A percentile compares a stretch with the other conserved stretches of the same genome.
Evolutionary conservation across 2,113 vertebrate genomes (phyloP).

Genomic region (Myodes glareolus): DNA sequence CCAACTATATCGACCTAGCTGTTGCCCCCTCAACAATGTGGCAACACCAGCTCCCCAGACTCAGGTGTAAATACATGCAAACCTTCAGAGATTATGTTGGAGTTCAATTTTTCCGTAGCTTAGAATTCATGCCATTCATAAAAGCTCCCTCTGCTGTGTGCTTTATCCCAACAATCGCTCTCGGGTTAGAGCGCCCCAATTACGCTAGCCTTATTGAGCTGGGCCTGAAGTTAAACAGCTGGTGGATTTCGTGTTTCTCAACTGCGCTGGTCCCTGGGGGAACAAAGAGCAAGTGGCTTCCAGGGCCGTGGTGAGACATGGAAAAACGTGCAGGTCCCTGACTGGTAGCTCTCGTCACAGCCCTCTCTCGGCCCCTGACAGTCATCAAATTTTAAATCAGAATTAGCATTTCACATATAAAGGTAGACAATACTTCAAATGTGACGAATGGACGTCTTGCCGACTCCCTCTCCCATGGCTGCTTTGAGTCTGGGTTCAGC

Average conservation of each 20-base stretch:
- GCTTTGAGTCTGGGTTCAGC: constrained; percentile 2
- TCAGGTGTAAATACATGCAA: neutral
- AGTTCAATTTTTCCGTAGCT: constrained; percentile 9
- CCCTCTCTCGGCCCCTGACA: neutral
- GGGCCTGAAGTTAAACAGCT: neutral
- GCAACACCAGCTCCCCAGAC: neutral
- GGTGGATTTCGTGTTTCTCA: neutral
- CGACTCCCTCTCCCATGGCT: neutral
- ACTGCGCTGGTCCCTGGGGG: neutral
- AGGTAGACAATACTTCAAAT: constrained; percentile 51
- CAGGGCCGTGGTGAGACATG: neutral
- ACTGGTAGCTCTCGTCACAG: constrained; percentile 8
- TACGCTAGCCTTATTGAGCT: constrained; percentile 29
- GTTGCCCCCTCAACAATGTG: neutral
- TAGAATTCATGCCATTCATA: constrained; percentile 51
- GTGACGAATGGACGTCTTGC: neutral
- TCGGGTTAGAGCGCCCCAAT: constrained; percentile 36
- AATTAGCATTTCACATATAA: constrained; percentile 22
- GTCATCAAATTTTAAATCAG: constrained; percentile 51
- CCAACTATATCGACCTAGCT: neutral
- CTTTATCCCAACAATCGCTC: constrained; percentile 35
- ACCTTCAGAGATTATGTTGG: constrained; percentile 5
- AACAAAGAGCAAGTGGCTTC: constrained; percentile 2
- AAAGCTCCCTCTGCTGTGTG: neutral
- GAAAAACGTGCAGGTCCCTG: neutral